Evolutionary conservation across 1,140 invertebrate species (phyloP).

Genomic region (Palaemon carinicauda): DNA sequence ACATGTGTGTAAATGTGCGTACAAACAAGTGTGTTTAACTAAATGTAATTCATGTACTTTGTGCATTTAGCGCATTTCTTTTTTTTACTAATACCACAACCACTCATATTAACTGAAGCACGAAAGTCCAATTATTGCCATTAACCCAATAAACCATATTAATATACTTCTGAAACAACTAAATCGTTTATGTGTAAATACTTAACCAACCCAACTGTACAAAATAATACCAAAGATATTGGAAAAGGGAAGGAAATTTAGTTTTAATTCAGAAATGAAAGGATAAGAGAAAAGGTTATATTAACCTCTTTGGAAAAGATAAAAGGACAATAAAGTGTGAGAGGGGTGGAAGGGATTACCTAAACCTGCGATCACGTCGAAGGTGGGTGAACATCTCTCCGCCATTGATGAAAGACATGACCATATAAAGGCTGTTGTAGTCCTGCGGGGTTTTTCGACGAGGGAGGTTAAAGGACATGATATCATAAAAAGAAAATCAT

Average conservation of each 20-base stretch:
- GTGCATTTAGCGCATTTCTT: too few relatives aligned
- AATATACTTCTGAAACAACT: too few relatives aligned
- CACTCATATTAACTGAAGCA: too few relatives aligned
- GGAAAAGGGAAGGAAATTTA: not conserved
- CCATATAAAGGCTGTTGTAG: slow-evolving; percentile 98
- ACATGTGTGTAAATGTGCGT: too few relatives aligned
- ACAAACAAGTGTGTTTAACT: too few relatives aligned
- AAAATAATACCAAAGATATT: not conserved
- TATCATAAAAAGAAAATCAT: not conserved
- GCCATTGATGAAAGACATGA: slow-evolving; percentile 95
- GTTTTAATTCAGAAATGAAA: not conserved
- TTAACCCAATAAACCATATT: too few relatives aligned
- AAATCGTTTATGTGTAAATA: too few relatives aligned
- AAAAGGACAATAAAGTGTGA: not conserved
- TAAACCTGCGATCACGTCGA: slow-evolving; percentile 71
- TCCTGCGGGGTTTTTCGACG: slow-evolving; percentile 70
- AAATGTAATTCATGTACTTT: too few relatives aligned
- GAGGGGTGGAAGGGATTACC: not conserved
- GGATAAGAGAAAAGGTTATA: not conserved
- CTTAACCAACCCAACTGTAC: not conserved
- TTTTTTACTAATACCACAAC: too few relatives aligned
- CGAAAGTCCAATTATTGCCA: too few relatives aligned
- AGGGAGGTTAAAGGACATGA: not conserved
- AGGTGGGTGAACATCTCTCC: slow-evolving; percentile 99
- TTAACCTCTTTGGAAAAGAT: too few relatives aligned